Conservation (phyloP, 2,797 vertebrate genomes). For the Loriculus beryllinus region DNA sequence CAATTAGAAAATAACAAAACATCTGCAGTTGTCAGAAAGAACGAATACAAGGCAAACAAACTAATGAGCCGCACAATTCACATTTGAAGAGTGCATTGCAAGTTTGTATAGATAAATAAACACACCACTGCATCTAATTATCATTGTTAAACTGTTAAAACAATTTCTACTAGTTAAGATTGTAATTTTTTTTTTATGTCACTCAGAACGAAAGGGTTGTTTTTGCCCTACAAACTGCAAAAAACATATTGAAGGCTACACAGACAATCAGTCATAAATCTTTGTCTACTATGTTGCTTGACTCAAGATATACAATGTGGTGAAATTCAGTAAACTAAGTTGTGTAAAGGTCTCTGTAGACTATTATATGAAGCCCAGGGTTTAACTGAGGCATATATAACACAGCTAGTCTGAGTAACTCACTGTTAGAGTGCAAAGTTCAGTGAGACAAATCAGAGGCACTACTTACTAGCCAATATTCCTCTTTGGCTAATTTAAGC, state of each 20-base stretch:
- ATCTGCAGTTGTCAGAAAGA: constrained; percentile 13
- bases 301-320: neutral
- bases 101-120: neutral
- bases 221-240: neutral
- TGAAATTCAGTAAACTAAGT: neutral
- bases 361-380: neutral
- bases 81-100: neutral
- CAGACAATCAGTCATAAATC: neutral
- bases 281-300: neutral
- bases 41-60: neutral
- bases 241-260: neutral
- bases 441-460: neutral
- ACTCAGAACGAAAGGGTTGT: fast-evolving
- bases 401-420: neutral
- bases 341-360: neutral
- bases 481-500: neutral
- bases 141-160: neutral
- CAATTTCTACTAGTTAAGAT: neutral
- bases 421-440: neutral
- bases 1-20: constrained; percentile 35
- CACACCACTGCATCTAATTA: neutral
- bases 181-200: neutral
- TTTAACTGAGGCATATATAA: neutral
- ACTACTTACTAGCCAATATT: neutral
- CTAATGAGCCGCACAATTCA: neutral